Conservation (phyloP, 2,888 invertebrate species). For the Glaucopsyche alexis region DNA sequence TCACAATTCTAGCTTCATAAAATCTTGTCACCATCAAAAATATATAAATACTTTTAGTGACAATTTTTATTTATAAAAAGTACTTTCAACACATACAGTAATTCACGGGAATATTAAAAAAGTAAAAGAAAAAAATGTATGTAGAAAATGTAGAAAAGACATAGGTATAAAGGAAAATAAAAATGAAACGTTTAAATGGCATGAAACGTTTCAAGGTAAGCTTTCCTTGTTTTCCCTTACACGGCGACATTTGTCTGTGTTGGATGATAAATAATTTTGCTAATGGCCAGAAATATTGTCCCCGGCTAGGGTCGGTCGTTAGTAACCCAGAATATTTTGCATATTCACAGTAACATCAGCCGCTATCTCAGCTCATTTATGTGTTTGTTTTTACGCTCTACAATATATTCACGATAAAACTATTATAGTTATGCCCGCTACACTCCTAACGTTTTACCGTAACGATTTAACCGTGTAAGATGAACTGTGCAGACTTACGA, state of each 20-base stretch:
- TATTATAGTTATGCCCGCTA: background rate
- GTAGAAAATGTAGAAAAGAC: background rate
- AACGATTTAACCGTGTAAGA: too few relatives aligned
- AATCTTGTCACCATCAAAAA: too few relatives aligned
- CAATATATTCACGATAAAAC: background rate
- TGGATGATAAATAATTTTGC: slow-evolving; percentile 23
- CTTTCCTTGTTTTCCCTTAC: background rate
- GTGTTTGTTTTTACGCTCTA: background rate
- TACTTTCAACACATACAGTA: too few relatives aligned
- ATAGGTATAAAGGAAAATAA: background rate
- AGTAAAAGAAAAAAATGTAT: too few relatives aligned
- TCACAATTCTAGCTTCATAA: too few relatives aligned
- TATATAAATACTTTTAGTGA: too few relatives aligned
- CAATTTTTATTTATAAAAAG: too few relatives aligned
- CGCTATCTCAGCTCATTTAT: background rate
- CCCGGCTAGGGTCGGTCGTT: slow-evolving; percentile 13
- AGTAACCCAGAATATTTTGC: background rate
- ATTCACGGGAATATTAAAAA: too few relatives aligned
- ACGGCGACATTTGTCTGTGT: slow-evolving; percentile 11
- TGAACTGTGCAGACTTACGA: too few relatives aligned
- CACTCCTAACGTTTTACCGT: too few relatives aligned
- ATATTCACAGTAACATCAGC: background rate
- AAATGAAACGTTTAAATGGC: too few relatives aligned
- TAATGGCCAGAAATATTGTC: slow-evolving; percentile 21
- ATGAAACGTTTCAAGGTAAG: slow-evolving; percentile 14